Percentiles rank a stretch among this genome's conserved stretches.
phyloP scores from a whole-genome alignment of 2,888 invertebrate genomes.

The Callosobruchus maculatus region DNA sequence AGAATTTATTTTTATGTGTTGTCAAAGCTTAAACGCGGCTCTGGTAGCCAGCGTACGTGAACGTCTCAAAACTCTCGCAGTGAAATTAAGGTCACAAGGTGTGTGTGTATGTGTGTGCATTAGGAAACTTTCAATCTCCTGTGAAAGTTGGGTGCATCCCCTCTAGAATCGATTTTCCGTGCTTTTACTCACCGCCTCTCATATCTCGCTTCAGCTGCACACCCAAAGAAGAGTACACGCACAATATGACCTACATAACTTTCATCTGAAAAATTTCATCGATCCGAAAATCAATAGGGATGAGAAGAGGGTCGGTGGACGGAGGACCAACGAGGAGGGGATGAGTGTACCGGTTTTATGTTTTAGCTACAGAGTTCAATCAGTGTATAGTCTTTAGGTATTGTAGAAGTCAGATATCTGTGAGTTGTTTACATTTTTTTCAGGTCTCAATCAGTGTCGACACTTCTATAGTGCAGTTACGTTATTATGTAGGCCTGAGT shows the following conservation, averaged over 20 bases:
- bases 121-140: not conserved
- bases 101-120: not conserved
- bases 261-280: conserved; percentile 25
- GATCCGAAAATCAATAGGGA: conserved; percentile 26
- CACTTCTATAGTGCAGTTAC: too few relatives aligned
- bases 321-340: not conserved
- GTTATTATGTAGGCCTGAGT: too few relatives aligned
- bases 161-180: not conserved
- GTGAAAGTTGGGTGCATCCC: not conserved
- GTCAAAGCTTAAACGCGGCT: too few relatives aligned
- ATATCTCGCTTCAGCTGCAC: not conserved
- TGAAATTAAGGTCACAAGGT: not conserved
- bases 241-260: conserved; percentile 8
- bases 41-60: not conserved
- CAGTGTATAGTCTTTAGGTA: too few relatives aligned
- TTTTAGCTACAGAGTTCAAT: not conserved
- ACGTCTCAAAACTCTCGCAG: not conserved
- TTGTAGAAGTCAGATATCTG: too few relatives aligned
- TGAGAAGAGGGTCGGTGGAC: conserved; percentile 7
- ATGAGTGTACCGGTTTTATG: not conserved
- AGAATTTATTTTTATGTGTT: too few relatives aligned
- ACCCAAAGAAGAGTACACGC: not conserved
- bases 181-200: not conserved
- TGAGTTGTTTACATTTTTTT: too few relatives aligned
- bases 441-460: too few relatives aligned